These are phyloP conservation scores for Fulica atra DNA, from an alignment of 2,113 vertebrate genomes.

Conservation along the genomic window DNA sequence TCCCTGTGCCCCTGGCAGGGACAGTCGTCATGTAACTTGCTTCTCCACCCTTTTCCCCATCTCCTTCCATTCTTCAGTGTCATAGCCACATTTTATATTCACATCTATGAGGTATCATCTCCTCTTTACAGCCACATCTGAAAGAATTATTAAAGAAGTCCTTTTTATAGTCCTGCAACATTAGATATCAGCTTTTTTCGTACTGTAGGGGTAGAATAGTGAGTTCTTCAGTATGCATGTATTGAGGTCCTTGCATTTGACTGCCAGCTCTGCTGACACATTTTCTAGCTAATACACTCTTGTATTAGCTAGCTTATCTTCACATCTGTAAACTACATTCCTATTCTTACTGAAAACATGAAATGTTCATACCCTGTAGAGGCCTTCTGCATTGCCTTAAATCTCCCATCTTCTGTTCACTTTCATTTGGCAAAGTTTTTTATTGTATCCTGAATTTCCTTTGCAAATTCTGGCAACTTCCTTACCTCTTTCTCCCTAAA, in stretches of 20 bases:
- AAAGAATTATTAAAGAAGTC: neutral
- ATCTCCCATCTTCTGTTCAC: neutral
- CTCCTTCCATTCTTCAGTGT: neutral
- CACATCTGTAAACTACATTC: neutral
- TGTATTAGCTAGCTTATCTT: neutral
- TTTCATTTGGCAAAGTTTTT: neutral
- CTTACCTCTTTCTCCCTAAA: neutral
- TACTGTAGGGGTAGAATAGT: neutral
- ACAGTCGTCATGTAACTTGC: neutral
- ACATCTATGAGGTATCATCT: neutral
- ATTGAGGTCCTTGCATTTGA: neutral
- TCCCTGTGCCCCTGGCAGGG: neutral
- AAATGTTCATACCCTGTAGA: rapidly evolving
- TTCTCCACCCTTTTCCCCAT: neutral
- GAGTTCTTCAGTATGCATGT: neutral
- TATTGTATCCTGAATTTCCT: neutral
- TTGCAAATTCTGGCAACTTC: neutral
- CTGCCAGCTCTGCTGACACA: neutral
- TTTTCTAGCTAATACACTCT: neutral
- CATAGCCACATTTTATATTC: neutral
- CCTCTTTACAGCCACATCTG: neutral
- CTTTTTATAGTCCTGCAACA: neutral
- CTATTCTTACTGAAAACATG: neutral
- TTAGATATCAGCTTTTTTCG: neutral
- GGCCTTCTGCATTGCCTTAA: neutral